Evolutionary conservation across 1,140 invertebrate species (phyloP).

Genomic region (Piezodorus guildinii): DNA sequence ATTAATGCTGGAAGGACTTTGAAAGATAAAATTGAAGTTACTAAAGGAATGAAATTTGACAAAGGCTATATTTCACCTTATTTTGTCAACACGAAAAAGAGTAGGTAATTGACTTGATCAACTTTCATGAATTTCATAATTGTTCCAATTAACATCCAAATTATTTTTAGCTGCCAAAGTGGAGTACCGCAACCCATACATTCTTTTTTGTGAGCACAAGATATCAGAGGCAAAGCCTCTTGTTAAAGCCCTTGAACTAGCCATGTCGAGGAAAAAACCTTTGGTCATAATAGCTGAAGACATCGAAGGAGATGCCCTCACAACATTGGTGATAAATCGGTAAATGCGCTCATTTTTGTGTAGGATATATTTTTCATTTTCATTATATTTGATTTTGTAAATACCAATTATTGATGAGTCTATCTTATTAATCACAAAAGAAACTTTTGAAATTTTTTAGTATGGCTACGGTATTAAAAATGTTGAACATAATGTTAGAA

Average conservation of each 20-base stretch:
- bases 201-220: slow-evolving; percentile 32
- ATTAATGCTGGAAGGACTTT: slow-evolving; percentile 67
- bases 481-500: no score
- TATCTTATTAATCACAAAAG: no score
- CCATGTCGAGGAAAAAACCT: slow-evolving; percentile 48
- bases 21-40: slow-evolving; percentile 55
- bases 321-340: slow-evolving; percentile 57
- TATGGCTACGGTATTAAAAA: no score
- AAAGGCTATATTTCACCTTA: slow-evolving; percentile 54
- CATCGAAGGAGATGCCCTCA: slow-evolving; percentile 60
- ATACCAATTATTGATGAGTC: no score
- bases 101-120: no score
- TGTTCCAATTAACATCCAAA: no score
- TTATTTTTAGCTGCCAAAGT: slow-evolving; percentile 1
- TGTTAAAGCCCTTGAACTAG: slow-evolving; percentile 55
- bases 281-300: slow-evolving; percentile 62
- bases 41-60: slow-evolving; percentile 67
- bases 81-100: slow-evolving; percentile 5
- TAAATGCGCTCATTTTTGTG: slow-evolving; percentile 18
- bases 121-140: no score
- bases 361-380: no score
- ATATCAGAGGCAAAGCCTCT: slow-evolving; percentile 52
- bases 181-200: slow-evolving; percentile 19
- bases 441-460: no score
- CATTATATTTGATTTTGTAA: no score